A percentile compares a stretch with the other conserved stretches of the same genome.
Evolutionary conservation across 2,888 invertebrate species (phyloP).

Genomic region (Crocallis elinguaria): DNA sequence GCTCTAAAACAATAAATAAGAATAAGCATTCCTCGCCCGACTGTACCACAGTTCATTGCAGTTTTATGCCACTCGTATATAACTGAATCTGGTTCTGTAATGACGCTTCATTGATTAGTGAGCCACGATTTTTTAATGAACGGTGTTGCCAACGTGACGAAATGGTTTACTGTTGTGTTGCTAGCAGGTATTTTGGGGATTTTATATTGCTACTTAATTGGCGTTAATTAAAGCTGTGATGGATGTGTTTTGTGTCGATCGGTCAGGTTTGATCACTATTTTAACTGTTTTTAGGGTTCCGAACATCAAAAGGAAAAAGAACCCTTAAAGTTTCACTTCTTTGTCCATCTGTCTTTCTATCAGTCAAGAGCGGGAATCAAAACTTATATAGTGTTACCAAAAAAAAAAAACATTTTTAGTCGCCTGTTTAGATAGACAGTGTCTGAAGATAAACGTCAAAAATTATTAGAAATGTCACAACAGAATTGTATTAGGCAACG

Average conservation of each 20-base stretch:
- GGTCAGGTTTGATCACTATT: too few species aligned
- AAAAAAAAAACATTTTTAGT: too few species aligned
- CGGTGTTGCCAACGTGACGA: constrained; percentile 7
- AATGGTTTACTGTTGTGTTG: background rate
- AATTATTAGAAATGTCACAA: too few species aligned
- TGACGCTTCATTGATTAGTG: constrained; percentile 17
- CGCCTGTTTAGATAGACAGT: too few species aligned
- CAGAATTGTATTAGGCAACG: too few species aligned
- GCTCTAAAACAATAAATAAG: constrained; percentile 26
- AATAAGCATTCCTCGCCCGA: constrained; percentile 23
- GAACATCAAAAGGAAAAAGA: too few species aligned
- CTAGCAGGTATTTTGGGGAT: background rate
- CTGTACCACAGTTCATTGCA: constrained; percentile 30
- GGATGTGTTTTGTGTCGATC: background rate
- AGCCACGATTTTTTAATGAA: constrained; percentile 13
- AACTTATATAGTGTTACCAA: too few species aligned
- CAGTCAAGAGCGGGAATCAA: too few species aligned
- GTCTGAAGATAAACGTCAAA: too few species aligned
- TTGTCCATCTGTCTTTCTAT: too few species aligned
- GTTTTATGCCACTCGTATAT: constrained; percentile 14
- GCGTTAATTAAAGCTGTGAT: background rate
- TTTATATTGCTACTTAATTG: background rate
- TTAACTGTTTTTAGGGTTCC: too few species aligned
- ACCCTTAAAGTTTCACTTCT: too few species aligned
- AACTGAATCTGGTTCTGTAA: constrained; percentile 18